Percentiles rank a stretch among this genome's conserved stretches.
phyloP scores from a whole-genome alignment of 2,797 vertebrate genomes.

The Myotis findleyi region DNA sequence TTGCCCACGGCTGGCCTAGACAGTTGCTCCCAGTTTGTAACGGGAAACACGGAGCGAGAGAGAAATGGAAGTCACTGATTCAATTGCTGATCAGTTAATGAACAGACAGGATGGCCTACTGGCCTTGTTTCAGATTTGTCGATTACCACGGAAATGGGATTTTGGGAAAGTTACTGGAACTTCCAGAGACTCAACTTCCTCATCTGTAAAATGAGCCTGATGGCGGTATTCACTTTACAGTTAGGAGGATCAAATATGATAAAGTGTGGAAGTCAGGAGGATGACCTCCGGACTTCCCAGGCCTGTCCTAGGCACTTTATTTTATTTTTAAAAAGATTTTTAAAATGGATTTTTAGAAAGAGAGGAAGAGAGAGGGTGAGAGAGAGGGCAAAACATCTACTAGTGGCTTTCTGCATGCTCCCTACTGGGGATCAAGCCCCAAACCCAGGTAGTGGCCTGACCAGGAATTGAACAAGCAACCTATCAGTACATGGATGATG shows the following conservation, averaged over 20 bases:
- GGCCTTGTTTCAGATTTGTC: neutral
- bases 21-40: neutral
- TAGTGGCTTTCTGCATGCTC: neutral
- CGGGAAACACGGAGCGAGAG: neutral
- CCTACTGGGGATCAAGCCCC: neutral
- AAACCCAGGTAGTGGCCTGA: neutral
- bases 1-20: neutral
- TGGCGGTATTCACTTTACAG: neutral
- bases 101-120: rapidly evolving
- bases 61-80: neutral
- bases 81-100: neutral
- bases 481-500: neutral
- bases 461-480: neutral
- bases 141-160: neutral
- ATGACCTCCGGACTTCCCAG: neutral
- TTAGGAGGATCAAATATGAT: neutral
- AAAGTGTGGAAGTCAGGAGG: rapidly evolving
- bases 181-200: neutral
- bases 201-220: neutral
- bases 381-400: neutral
- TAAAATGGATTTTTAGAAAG: neutral
- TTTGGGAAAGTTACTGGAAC: neutral
- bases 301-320: neutral
- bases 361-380: neutral
- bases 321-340: neutral